These are phyloP conservation scores for Ptychochromis oligacanthus DNA, from an alignment of 2,113 vertebrate genomes.

Conservation along the genomic window DNA sequence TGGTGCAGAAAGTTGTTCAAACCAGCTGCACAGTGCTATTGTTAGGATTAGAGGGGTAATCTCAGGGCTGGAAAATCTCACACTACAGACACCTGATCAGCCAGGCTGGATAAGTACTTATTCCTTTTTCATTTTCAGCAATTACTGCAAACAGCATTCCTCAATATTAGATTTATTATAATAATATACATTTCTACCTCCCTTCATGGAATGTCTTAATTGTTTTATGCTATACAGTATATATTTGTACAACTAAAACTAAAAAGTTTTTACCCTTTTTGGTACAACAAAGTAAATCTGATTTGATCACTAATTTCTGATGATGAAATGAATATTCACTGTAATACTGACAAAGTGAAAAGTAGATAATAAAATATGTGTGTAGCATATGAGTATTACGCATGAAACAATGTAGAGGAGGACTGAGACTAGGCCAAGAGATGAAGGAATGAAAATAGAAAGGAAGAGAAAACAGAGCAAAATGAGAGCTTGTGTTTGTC, in stretches of 20 bases:
- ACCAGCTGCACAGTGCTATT: conserved; percentile 65
- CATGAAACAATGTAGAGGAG: conserved; percentile 6
- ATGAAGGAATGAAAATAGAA: conserved; percentile 33
- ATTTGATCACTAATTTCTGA: not conserved
- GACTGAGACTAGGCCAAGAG: conserved; percentile 19
- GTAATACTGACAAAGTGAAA: not conserved
- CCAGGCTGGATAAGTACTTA: conserved; percentile 45
- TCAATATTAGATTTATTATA: not conserved
- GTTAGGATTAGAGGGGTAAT: conserved; percentile 77
- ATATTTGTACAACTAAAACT: not conserved
- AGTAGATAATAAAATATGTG: not conserved
- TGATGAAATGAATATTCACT: not conserved
- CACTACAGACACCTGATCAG: conserved; percentile 65
- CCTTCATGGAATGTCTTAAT: not conserved
- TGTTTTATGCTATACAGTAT: not conserved
- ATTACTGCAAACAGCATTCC: conserved; percentile 15
- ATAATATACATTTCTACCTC: not conserved
- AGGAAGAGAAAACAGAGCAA: conserved; percentile 34
- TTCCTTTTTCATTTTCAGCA: conserved; percentile 47
- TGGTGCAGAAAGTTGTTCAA: conserved; percentile 68
- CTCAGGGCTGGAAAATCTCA: conserved; percentile 61
- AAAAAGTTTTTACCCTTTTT: not conserved
- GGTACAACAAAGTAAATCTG: not conserved
- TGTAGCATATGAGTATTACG: not conserved
- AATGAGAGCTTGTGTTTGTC: conserved; percentile 52